phyloP scores from a whole-genome alignment of 2,888 invertebrate species.

The Orthosia cruda region DNA sequence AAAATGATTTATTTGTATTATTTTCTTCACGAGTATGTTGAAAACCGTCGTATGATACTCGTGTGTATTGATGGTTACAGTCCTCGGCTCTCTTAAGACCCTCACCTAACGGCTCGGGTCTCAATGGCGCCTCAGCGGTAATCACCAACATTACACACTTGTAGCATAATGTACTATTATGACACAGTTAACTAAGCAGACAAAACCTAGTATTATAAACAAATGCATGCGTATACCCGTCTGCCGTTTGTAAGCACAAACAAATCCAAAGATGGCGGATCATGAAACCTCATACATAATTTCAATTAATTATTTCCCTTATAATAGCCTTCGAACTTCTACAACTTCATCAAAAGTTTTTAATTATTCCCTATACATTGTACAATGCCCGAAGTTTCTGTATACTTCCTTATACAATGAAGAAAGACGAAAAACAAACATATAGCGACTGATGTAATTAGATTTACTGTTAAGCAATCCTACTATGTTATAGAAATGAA shows the following conservation, averaged over 20 bases:
- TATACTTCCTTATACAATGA: neutral
- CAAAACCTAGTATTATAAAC: too few relatives aligned
- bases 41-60: too few relatives aligned
- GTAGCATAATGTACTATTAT: too few relatives aligned
- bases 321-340: neutral
- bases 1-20: too few relatives aligned
- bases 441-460: neutral
- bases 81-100: too few relatives aligned
- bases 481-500: neutral
- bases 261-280: conserved; percentile 6
- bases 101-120: too few relatives aligned
- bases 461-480: neutral
- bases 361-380: neutral
- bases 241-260: neutral
- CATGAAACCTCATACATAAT: neutral
- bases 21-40: too few relatives aligned
- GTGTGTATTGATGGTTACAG: too few relatives aligned
- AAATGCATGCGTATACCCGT: too few relatives aligned
- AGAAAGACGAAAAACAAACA: conserved; percentile 3
- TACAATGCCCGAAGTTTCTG: conserved; percentile 10
- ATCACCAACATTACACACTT: too few relatives aligned
- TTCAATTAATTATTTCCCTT: conserved; percentile 15
- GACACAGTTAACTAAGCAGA: too few relatives aligned
- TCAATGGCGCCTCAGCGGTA: too few relatives aligned
- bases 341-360: conserved; percentile 21